Base-by-base conservation (phyloP, 2,797 vertebrate genomes). In the Sebastes vulpes region DNA sequence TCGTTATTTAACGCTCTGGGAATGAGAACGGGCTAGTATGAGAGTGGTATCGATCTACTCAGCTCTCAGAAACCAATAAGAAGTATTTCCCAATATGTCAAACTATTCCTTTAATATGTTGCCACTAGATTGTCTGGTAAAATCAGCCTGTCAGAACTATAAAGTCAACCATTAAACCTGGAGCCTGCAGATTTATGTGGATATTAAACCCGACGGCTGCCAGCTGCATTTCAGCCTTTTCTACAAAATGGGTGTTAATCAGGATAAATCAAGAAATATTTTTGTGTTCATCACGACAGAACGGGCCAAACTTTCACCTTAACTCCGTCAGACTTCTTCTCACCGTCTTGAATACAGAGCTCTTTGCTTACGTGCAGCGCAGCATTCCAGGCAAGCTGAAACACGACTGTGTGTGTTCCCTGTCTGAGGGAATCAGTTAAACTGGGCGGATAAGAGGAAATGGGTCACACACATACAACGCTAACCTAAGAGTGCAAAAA, bases 371-470 rank as follows among this genome's bases (percentile, higher is more conserved):
- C 46, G 26, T 84, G 91, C 81, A 71, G 65, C 8, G 71, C 89
- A 77, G 79, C 93, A 95, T 95, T 94, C 94, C 94, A 86, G 91
- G 72, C 94, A 76, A 82, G 94, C 79, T 77, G 74, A 58, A 82
- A 92, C 94, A 89, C 4, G 93, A 81, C 61, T 0, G 21, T 56
- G 69, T 71, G 75, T 63, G 57, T 75, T 54, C 60, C 28, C 52
- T 25, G 78, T 88, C 77, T 75, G 50, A 86, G 75, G 26, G 65
- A 89, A 85, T 86, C 83, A 42, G 87, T 89, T 84, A 77, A 90
- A 93, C 79, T 75, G 86, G 88, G 79, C 82, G 83, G 81, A 85
- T 84, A 23, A 46, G 32, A 70, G 71, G 72, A 82, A 90, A 86
- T 78, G 75, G 75, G 65, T 91, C 76, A 87, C 72, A 90, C 67